A percentile compares a stretch with the other conserved stretches of the same genome.
phyloP scores from a whole-genome alignment of 2,113 vertebrate species.

The Ictalurus punctatus region DNA sequence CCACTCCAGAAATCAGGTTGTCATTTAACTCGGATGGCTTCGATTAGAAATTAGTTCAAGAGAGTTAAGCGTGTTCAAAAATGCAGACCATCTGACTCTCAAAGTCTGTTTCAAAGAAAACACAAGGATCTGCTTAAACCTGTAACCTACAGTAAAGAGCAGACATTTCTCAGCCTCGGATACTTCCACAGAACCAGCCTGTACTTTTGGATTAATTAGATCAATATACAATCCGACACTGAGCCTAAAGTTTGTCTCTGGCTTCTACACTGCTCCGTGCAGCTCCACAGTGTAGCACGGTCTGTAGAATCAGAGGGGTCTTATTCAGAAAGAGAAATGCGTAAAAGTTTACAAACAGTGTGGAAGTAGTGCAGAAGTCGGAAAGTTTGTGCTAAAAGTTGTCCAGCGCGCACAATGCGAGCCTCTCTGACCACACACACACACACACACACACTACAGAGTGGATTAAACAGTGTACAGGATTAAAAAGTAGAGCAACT shows the following conservation, averaged over 20 bases:
- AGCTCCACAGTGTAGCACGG: neutral
- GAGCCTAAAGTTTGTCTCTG: neutral
- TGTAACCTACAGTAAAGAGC: neutral
- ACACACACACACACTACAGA: neutral
- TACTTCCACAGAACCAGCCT: neutral
- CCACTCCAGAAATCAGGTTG: neutral
- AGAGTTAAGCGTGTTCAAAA: neutral
- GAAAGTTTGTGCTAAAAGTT: neutral
- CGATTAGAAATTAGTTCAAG: conserved; percentile 22
- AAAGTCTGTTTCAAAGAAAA: conserved; percentile 13
- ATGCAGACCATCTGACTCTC: conserved; percentile 20
- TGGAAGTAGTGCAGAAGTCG: neutral
- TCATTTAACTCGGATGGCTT: conserved; percentile 11
- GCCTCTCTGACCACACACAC: neutral
- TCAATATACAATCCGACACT: neutral
- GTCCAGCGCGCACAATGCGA: neutral
- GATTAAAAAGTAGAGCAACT: neutral
- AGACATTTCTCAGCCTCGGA: neutral
- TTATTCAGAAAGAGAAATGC: neutral
- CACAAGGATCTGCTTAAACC: conserved; percentile 12
- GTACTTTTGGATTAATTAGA: neutral
- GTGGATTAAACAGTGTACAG: neutral
- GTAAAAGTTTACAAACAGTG: neutral
- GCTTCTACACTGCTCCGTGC: neutral
- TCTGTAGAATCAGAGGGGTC: too few species aligned